Evolutionary conservation across 2,888 invertebrate species (phyloP), one percentile per base, ranked within the genome.

Genomic region (Chaetogeoica ovagalla): DNA sequence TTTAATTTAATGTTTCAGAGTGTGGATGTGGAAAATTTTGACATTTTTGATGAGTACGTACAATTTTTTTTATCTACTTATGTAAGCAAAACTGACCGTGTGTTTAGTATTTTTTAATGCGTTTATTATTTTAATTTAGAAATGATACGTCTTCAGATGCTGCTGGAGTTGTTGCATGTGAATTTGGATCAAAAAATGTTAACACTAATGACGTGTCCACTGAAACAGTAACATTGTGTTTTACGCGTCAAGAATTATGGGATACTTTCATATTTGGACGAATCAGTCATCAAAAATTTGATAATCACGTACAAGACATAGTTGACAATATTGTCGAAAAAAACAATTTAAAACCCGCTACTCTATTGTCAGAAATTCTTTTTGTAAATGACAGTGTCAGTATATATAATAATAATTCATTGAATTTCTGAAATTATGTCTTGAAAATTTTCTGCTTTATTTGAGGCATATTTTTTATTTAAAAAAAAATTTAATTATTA

Each of bases 1-100:
- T 30, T 30, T 30, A 5, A 63, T 73, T 39, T 77, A 55, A 60
- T 5, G n/a, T 79, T 79, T 79, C 63, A 79, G 79, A 79, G 23
- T 57, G 13, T 17, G 17, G 17, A 43, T 9, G 19, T 5, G 63
- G 39, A 48, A 63, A 70, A 70, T 55, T 17, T 23, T 60, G 62
- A 71, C 23, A 15, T 43, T 23, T 52, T 71, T 23, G 71, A 71
- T 15, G 62, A 65, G 79, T 79, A 63, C 63, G 79, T 63, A 70
- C 23, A 48, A 62, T 21, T 70, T 62, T 60, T 30, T 30, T 30
- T 4, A 23, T 59, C 52, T 37, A 43, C 6, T 43, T 2, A 30
- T 30, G 30, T 30, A 9, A 7, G 2, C 48, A 48, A 11, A 48
- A 48, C 1, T 11, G 11, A 48, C 5, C 11, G 9, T 48, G 11